Evolutionary conservation across 2,888 invertebrate genomes (phyloP), one percentile per base, ranked within the genome.

Genomic region (Gryllus longicercus): DNA sequence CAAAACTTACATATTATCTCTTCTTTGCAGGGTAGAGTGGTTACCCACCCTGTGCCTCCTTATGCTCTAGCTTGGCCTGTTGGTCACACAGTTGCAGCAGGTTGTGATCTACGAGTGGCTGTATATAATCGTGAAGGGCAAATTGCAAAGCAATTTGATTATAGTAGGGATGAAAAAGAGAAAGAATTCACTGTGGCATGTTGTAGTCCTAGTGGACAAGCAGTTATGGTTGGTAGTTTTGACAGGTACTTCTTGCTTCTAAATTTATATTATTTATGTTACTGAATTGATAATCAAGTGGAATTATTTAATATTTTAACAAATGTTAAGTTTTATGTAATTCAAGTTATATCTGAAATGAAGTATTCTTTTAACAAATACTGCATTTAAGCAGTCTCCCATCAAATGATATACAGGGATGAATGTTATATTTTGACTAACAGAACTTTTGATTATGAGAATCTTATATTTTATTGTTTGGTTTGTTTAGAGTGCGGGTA

Each of bases 181-280:
- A 91, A 94, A 79, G 98, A 98, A 85, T 95, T 98, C 85, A 94
- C 95, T 0, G 90, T 92, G 0, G 96, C 95, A 0, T 92, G 93
- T 81, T 91, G 93, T 79, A 98, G 96, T 87, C 97, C 98, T 2
- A 97, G 97, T 84, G 98, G 98, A 18, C 97, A 98, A 89, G 95
- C 96, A 11, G 93, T 98, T 25, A 96, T 96, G 2, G 90, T 99
- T 79, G 99, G 98, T 0, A 95, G 96, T 84, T 99, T 93, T 88
- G 94, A 99, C 87, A 93, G 90, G 90, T 90, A 82, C 80, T 83
- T 79, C 25, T n/a, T 75, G 11, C 4, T 74, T 51, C 14, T 12
- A n/a, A 18, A 10, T 14, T 38, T 14, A n/a, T 74, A 77, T 74
- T 25, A 75, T 74, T 82, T 38, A 8, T 5, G 38, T 38, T 78